Evolutionary conservation across 2,113 vertebrate species (phyloP).

Genomic region (Cheirogaleus medius): DNA sequence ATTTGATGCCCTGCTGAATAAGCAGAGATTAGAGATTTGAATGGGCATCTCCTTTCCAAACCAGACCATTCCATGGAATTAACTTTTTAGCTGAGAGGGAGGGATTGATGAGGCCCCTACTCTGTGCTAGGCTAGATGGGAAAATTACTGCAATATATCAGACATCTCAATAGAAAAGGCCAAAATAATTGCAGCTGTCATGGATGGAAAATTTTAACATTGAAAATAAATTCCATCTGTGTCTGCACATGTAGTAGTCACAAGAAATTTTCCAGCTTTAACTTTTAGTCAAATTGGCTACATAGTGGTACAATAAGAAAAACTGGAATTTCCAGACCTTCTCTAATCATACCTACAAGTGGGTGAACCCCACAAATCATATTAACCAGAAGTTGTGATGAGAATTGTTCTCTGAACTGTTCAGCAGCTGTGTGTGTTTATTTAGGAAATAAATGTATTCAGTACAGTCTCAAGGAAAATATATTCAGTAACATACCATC

Average conservation of each 20-base stretch:
- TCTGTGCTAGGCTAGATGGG: neutral
- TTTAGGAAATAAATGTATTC: conserved; percentile 20
- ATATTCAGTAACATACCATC: neutral
- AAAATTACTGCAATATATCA: neutral
- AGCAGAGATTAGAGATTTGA: neutral
- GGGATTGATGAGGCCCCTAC: neutral
- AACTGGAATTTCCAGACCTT: neutral
- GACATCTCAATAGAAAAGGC: neutral
- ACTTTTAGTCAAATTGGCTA: neutral
- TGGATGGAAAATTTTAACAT: conserved; percentile 3
- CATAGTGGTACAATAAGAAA: neutral
- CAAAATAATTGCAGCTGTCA: neutral
- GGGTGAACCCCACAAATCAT: neutral
- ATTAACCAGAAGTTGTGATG: neutral
- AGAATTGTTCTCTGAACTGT: neutral
- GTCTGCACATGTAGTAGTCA: neutral
- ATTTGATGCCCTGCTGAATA: neutral
- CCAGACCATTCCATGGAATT: neutral
- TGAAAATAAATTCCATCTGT: neutral
- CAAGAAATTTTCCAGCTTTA: neutral
- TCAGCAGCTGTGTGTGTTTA: neutral
- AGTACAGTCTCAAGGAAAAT: neutral
- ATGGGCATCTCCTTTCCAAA: neutral
- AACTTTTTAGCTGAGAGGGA: neutral
- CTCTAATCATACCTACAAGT: neutral